These are phyloP conservation scores for Pterophyllum scalare DNA, from an alignment of 2,113 vertebrate species.

Conservation along the genomic window DNA sequence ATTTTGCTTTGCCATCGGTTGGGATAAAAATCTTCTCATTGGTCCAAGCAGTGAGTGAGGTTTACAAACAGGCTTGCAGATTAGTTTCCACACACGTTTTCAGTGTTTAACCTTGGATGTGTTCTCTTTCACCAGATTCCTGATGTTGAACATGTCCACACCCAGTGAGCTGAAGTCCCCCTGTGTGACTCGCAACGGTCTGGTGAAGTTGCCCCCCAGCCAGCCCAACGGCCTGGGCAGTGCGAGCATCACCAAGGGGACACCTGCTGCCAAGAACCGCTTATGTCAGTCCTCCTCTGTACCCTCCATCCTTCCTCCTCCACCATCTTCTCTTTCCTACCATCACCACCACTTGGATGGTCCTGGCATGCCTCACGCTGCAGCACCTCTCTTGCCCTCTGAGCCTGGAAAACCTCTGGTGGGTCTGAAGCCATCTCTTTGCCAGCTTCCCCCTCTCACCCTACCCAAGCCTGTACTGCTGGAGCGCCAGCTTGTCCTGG, in stretches of 20 bases:
- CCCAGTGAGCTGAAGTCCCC: slow-evolving; percentile 93
- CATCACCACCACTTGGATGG: slow-evolving; percentile 84
- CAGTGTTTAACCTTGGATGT: slow-evolving; percentile 9
- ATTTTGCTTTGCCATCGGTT: background rate
- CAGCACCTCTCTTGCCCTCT: slow-evolving; percentile 85
- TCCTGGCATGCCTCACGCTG: slow-evolving; percentile 73
- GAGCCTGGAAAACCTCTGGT: slow-evolving; percentile 72
- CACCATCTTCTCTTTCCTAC: slow-evolving; percentile 84
- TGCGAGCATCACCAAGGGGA: slow-evolving; percentile 99
- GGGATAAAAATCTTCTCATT: too few species aligned
- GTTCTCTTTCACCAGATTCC: slow-evolving; percentile 68
- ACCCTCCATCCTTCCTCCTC: slow-evolving; percentile 87
- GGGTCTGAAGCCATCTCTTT: slow-evolving; percentile 80
- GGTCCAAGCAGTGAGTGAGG: too few species aligned
- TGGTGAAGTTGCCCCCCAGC: slow-evolving; percentile 92
- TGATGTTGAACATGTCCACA: slow-evolving; percentile 85
- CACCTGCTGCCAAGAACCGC: slow-evolving; percentile 95
- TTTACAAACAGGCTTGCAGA: background rate
- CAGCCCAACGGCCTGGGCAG: slow-evolving; percentile 95
- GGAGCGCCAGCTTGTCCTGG: slow-evolving; percentile 89
- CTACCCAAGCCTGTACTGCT: slow-evolving; percentile 83
- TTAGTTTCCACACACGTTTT: background rate
- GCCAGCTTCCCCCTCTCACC: slow-evolving; percentile 74
- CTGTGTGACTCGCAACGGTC: slow-evolving; percentile 95
- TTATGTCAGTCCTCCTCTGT: slow-evolving; percentile 95